These are phyloP conservation scores for Camponotus floridanus DNA, from an alignment of 1,140 invertebrate species.

Conservation along the genomic window DNA sequence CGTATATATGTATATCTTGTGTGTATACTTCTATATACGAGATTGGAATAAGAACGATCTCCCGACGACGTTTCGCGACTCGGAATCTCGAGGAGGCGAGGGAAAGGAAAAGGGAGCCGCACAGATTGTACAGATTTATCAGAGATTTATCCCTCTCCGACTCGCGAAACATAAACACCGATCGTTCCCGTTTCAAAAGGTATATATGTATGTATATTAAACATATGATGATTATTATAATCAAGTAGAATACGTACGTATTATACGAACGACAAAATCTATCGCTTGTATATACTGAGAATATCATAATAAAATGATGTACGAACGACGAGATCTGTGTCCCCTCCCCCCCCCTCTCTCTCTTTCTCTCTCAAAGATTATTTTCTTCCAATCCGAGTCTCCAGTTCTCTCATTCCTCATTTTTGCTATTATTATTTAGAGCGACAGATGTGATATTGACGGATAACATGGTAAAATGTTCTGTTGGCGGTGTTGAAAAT, in stretches of 20 bases:
- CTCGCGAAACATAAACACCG: conserved; percentile 26
- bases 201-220: conserved; percentile 73
- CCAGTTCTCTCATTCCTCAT: not conserved
- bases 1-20: conserved; percentile 36
- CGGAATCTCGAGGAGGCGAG: not conserved
- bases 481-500: conserved; percentile 1
- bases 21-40: conserved; percentile 61
- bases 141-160: conserved; percentile 39
- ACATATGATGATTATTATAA: conserved; percentile 75
- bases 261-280: conserved; percentile 80
- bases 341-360: not conserved
- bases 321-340: conserved; percentile 69
- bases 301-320: conserved; percentile 83
- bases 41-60: conserved; percentile 47
- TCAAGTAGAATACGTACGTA: conserved; percentile 78
- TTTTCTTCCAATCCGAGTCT: not conserved
- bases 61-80: conserved; percentile 17
- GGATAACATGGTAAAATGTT: not conserved
- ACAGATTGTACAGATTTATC: conserved; percentile 50
- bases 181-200: conserved; percentile 49
- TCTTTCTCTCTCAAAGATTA: not conserved
- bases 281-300: conserved; percentile 82
- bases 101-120: not conserved
- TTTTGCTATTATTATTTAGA: not conserved
- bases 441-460: not conserved